Evolutionary conservation across 2,888 invertebrate species (phyloP).

Genomic region (Mimachlamys varia): DNA sequence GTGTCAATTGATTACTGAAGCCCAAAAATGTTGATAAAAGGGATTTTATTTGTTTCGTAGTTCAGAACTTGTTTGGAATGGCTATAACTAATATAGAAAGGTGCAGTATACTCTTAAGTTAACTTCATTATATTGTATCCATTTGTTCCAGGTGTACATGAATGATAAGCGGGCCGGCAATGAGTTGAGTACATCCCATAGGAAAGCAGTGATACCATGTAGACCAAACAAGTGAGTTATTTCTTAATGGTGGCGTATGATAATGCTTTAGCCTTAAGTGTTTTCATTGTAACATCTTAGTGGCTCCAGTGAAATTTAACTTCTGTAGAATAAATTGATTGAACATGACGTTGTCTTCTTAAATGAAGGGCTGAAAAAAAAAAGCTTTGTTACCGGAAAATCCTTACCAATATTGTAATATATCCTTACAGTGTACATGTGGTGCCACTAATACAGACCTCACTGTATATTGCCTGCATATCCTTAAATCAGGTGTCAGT

Average conservation of each 20-base stretch:
- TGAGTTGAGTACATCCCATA: conserved; percentile 75
- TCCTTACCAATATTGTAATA: too few relatives aligned
- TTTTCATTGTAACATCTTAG: too few relatives aligned
- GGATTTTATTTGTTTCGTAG: too few relatives aligned
- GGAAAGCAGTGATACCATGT: conserved; percentile 80
- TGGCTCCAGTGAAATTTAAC: too few relatives aligned
- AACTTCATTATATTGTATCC: neutral
- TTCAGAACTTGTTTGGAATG: neutral
- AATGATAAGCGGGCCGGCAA: conserved; percentile 80
- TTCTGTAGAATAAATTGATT: neutral
- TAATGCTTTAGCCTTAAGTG: too few relatives aligned
- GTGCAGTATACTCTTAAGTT: neutral
- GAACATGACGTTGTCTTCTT: neutral
- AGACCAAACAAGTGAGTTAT: conserved; percentile 75
- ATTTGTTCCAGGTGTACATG: conserved; percentile 74
- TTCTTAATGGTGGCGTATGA: too few relatives aligned
- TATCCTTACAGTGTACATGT: too few relatives aligned
- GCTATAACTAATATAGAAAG: neutral
- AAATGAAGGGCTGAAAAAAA: neutral
- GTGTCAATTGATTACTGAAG: neutral
- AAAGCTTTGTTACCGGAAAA: too few relatives aligned
- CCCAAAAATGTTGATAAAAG: too few relatives aligned
- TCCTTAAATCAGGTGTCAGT: too few relatives aligned
- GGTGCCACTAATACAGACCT: too few relatives aligned
- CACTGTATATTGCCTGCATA: too few relatives aligned